Evolutionary conservation across 2,113 vertebrate species (phyloP).

Genomic region (Orcinus orca): DNA sequence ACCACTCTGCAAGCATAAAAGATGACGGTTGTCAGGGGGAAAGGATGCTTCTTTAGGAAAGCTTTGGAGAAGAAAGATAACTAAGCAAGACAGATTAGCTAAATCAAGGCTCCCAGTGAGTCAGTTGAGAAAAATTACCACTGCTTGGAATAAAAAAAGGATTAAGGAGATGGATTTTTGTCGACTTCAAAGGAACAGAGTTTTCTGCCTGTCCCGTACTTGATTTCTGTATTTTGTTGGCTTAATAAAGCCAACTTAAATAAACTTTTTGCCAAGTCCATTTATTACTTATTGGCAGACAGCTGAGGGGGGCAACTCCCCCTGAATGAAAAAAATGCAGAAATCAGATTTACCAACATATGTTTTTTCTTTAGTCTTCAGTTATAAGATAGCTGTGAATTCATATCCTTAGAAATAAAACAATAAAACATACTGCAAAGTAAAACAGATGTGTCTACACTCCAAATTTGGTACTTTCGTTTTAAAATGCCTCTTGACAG

Average conservation of each 20-base stretch:
- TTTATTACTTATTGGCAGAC: slow-evolving; percentile 73
- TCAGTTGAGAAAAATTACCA: slow-evolving; percentile 80
- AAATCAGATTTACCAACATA: slow-evolving; percentile 65
- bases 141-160: slow-evolving; percentile 76
- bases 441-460: slow-evolving; percentile 41
- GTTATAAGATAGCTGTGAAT: slow-evolving; percentile 64
- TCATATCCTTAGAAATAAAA: slow-evolving; percentile 59
- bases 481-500: slow-evolving; percentile 51
- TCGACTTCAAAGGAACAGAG: slow-evolving; percentile 79
- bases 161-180: slow-evolving; percentile 83
- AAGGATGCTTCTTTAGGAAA: slow-evolving; percentile 54
- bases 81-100: slow-evolving; percentile 79
- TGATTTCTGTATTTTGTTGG: slow-evolving; percentile 79
- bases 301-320: slow-evolving; percentile 71
- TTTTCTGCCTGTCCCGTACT: slow-evolving; percentile 77
- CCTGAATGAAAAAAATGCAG: slow-evolving; percentile 50
- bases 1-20: background rate
- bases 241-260: slow-evolving; percentile 81
- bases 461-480: slow-evolving; percentile 7
- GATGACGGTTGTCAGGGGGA: slow-evolving; percentile 50
- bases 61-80: slow-evolving; percentile 73
- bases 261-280: slow-evolving; percentile 78
- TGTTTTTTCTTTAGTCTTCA: slow-evolving; percentile 71
- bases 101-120: slow-evolving; percentile 76
- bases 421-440: slow-evolving; percentile 38